Base-by-base conservation (phyloP, 2,113 vertebrate species). In the Puntigrus tetrazona region DNA sequence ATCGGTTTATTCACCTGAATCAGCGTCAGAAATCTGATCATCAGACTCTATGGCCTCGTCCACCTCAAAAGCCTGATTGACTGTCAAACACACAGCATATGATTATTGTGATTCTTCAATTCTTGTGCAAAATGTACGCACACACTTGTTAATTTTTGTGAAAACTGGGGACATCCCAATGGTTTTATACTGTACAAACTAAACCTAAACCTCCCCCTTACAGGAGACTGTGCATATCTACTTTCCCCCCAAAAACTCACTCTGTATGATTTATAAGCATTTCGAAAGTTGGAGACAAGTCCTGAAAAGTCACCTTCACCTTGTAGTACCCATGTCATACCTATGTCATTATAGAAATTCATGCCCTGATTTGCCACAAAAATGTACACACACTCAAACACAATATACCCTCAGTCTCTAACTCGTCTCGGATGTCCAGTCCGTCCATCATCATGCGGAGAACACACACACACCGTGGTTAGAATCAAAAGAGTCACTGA, bases 401-500 rank as follows among this genome's bases (percentile, higher is more conserved):
- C n/a, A 47, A 50, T 4, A 45, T 45, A 95, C 94, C 94, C 91
- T 91, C 86, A 78, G 81, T 88, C 11, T 94, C 88, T 63, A 91
- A 85, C 34, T 92, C 89, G 18, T 92, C 91, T 1, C 91, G 88
- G 43, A 93, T n/a, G 20, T 94, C 92, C 77, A 93, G 85, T 3
- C 93, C 92, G 0, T 93, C 91, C 88, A 89, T 92, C 88, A 89
- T 92, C 90, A 95, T 93, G 78, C 92, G 90, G 77, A 95, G 69
- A 82, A 95, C 84, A 29, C 92, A 94, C 92, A 94, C 63, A 96
- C 84, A 34, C 92, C 92, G 61, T 91, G 92, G 57, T 93, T 93
- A 22, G 89, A 88, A 75, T 95, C 94, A 63, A 96, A 95, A 2
- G 91, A 90, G 36, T 96, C 93, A 36, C 95, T 95, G 79, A 38